Evolutionary conservation across 2,888 invertebrate species (phyloP), one percentile per base, ranked within the genome.

Genomic region (Congeria kusceri): DNA sequence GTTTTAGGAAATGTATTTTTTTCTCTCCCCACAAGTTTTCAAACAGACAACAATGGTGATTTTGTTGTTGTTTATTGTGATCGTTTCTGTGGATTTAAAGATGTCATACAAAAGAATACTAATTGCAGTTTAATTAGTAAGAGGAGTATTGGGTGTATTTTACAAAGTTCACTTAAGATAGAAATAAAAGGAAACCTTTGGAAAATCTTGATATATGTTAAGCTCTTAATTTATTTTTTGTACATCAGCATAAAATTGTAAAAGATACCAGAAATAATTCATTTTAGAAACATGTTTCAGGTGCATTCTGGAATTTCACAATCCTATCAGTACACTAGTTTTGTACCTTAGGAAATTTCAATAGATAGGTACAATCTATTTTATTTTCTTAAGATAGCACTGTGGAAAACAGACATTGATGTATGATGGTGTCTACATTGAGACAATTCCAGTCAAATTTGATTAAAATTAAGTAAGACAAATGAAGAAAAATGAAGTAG

Each of bases 371-470:
- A 71, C 71, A 75, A 72, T 68, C 57, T 66, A 58, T 59, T 29
- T 63, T 44, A 61, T 59, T 71, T 71, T 39, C 32, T 46, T 56
- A 23, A 18, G 44, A 27, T 62, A 63, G 57, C 57, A 58, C 62
- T 67, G 9, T 13, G 15, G n/a, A 28, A 46, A 56, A 25, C 28
- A 72, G 83, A 79, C 83, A 79, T 61, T 80, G 83, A 83, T 83
- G 73, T 71, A 83, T 83, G 58, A 56, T n/a, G 44, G 23, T 63
- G 65, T 74, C 59, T 69, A 64, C 28, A 25, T 25, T 44, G 53
- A 83, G 83, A 83, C 83, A 83, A 80, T 79, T 77, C 65, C 29
- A 46, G 74, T 83, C 79, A 80, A 83, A 77, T 77, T 70, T 66
- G 77, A 77, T 80, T 83, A 83, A 78, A 79, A 83, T 79, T 83